A percentile compares a stretch with the other conserved stretches of the same genome.
These are phyloP conservation scores for Hanleya hanleyi DNA, from an alignment of 2,888 invertebrate species.

Conservation along the genomic window DNA sequence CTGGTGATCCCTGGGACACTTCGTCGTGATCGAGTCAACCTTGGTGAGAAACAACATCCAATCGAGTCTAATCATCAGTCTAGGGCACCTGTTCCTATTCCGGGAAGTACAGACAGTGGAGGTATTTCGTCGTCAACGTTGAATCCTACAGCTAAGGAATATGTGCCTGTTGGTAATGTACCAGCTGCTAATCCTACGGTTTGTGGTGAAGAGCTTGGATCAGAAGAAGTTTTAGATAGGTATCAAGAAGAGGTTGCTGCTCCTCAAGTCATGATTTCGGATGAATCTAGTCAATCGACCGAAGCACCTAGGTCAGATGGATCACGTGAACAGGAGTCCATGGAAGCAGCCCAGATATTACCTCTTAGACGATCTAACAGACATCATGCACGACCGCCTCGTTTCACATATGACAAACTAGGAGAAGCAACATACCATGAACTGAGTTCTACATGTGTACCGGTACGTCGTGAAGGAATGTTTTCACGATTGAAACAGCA, in stretches of 20 bases:
- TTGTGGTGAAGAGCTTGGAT: too few species aligned
- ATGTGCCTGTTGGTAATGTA: too few species aligned
- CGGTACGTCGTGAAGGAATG: not conserved
- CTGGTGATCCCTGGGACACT: not conserved
- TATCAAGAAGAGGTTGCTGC: not conserved
- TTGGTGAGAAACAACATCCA: too few species aligned
- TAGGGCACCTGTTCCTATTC: too few species aligned
- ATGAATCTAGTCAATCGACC: not conserved
- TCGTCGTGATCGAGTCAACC: too few species aligned
- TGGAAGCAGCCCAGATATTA: not conserved
- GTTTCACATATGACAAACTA: not conserved
- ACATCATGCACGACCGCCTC: not conserved
- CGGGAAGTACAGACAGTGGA: too few species aligned
- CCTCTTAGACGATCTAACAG: not conserved
- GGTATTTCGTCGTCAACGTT: too few species aligned
- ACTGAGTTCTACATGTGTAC: not conserved
- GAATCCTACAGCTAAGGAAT: not conserved
- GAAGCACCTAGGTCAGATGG: not conserved
- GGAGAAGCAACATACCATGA: not conserved
- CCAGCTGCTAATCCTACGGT: too few species aligned
- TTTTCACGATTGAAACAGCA: not conserved
- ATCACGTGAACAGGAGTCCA: not conserved
- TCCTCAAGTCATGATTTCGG: not conserved
- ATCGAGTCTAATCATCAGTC: too few species aligned
- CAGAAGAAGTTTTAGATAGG: too few species aligned